Percentiles rank a stretch among this genome's conserved stretches.
Conservation (phyloP, 2,797 vertebrate genomes). For the Amblyopsis hoosieri region DNA sequence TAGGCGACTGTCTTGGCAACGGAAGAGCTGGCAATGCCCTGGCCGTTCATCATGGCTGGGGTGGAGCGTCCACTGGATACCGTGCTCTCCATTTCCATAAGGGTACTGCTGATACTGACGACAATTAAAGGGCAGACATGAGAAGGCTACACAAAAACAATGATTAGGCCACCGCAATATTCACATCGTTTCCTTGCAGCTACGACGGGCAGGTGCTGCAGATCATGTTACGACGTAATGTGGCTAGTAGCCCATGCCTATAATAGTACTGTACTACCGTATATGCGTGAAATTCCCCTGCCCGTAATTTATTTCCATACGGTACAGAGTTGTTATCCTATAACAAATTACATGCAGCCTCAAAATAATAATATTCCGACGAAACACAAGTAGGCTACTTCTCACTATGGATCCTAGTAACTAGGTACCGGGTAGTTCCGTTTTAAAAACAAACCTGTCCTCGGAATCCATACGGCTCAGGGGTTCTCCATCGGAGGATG, state of each 20-base stretch:
- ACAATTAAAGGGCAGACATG: neutral
- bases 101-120: conserved; percentile 93
- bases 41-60: conserved; percentile 95
- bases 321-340: conserved; percentile 40
- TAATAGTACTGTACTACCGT: no score
- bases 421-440: no score
- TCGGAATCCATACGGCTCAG: conserved; percentile 95
- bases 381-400: neutral
- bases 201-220: conserved; percentile 53
- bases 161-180: neutral
- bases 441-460: conserved; percentile 85
- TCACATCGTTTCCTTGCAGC: conserved; percentile 21
- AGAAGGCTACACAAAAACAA: neutral
- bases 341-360: conserved; percentile 20
- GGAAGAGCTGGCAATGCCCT: conserved; percentile 77
- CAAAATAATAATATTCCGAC: neutral
- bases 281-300: conserved; percentile 20
- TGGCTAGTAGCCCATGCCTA: neutral
- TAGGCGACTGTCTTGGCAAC: conserved; percentile 87
- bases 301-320: conserved; percentile 44
- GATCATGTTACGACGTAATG: conserved; percentile 23
- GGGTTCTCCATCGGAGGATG: conserved; percentile 89
- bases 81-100: conserved; percentile 97
- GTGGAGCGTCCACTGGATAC: conserved; percentile 97
- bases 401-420: neutral